These are phyloP conservation scores for Acronicta aceris DNA, from an alignment of 2,888 invertebrate genomes.

Conservation along the genomic window DNA sequence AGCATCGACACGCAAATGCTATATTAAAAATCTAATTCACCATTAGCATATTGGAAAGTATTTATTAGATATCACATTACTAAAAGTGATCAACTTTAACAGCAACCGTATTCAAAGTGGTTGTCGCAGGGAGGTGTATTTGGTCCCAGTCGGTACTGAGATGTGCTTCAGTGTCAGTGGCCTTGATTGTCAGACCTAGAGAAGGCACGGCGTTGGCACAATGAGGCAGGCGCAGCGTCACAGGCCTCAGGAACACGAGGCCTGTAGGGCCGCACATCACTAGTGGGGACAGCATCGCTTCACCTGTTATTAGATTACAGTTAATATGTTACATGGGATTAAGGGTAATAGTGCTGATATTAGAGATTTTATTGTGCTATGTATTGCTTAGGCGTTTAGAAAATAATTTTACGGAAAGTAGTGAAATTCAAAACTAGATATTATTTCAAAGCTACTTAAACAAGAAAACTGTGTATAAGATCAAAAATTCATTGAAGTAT, in stretches of 20 bases:
- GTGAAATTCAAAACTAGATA: slow-evolving; percentile 8
- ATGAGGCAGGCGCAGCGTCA: slow-evolving; percentile 97
- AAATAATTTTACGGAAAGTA: slow-evolving; percentile 11
- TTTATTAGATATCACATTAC: not conserved
- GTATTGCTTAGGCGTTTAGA: slow-evolving; percentile 4
- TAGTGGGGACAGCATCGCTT: slow-evolving; percentile 97
- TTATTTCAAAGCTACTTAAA: slow-evolving; percentile 21
- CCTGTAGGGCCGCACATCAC: slow-evolving; percentile 99
- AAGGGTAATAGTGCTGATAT: slow-evolving; percentile 5
- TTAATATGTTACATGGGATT: slow-evolving; percentile 32
- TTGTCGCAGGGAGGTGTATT: slow-evolving; percentile 94
- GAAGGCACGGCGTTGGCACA: slow-evolving; percentile 94
- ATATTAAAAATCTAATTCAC: slow-evolving; percentile 14
- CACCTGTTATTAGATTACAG: slow-evolving; percentile 90
- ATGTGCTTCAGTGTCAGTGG: slow-evolving; percentile 95
- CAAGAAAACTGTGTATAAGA: not conserved
- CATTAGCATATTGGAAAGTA: not conserved
- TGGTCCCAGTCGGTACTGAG: slow-evolving; percentile 96
- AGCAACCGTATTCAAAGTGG: slow-evolving; percentile 95
- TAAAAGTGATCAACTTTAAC: slow-evolving; percentile 97
- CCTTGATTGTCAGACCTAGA: slow-evolving; percentile 93
- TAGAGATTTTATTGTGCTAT: slow-evolving; percentile 35
- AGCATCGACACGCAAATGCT: slow-evolving; percentile 44
- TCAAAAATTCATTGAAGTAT: not conserved
- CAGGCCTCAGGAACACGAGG: slow-evolving; percentile 95